Evolutionary conservation across 2,797 vertebrate genomes (phyloP).

Genomic region (Austrolebias charrua): DNA sequence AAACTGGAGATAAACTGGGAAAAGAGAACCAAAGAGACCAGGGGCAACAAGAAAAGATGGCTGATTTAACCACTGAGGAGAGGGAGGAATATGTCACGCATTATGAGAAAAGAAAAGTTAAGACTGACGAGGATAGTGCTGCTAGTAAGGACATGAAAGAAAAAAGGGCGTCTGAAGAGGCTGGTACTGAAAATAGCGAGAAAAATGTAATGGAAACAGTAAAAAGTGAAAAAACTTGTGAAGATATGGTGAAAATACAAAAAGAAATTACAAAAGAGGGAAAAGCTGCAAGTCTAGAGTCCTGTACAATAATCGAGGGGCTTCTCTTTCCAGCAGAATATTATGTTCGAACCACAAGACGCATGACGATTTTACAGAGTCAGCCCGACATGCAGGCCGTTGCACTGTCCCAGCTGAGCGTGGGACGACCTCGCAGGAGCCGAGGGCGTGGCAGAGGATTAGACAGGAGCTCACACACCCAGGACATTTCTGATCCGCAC

Average conservation of each 20-base stretch:
- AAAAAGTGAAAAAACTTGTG: slow-evolving; percentile 4
- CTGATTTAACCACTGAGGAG: background rate
- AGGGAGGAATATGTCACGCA: background rate
- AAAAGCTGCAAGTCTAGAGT: slow-evolving; percentile 54
- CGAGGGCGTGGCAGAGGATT: slow-evolving; percentile 24
- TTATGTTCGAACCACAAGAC: slow-evolving; percentile 90
- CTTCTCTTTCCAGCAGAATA: slow-evolving; percentile 92
- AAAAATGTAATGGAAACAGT: slow-evolving; percentile 2
- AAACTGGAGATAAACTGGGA: slow-evolving; percentile 13
- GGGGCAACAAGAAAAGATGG: slow-evolving; percentile 3
- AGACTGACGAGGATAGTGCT: slow-evolving; percentile 2
- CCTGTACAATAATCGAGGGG: slow-evolving; percentile 88
- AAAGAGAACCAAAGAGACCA: background rate
- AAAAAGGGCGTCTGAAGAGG: slow-evolving; percentile 1
- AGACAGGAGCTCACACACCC: background rate
- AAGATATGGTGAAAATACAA: slow-evolving; percentile 1
- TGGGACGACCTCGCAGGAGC: slow-evolving; percentile 49
- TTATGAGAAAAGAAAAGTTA: slow-evolving; percentile 1
- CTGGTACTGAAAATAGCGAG: background rate
- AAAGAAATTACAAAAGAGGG: slow-evolving; percentile 4
- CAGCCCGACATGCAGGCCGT: slow-evolving; percentile 71
- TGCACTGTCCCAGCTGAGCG: slow-evolving; percentile 60
- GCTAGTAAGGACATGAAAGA: background rate
- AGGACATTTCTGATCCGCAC: background rate
- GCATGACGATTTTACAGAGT: slow-evolving; percentile 83